Percentiles rank a stretch among this genome's conserved stretches.
Conservation (phyloP, 2,113 vertebrate species). For the Neogobius melanostomus region DNA sequence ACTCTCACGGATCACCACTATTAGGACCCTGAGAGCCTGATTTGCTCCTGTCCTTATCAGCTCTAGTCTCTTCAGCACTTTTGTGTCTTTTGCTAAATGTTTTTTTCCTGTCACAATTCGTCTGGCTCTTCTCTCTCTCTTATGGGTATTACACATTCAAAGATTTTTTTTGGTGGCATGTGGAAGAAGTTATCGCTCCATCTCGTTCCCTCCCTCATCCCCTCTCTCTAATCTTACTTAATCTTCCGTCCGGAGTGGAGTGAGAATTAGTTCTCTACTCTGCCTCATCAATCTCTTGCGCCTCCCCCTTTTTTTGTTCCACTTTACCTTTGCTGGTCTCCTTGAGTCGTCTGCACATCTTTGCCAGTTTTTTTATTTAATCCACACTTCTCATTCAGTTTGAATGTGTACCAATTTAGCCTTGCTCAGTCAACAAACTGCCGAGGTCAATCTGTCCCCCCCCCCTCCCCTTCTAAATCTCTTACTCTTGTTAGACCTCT, state of each 20-base stretch:
- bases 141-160: conserved; percentile 71
- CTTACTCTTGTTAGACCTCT: conserved; percentile 18
- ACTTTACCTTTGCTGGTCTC: conserved; percentile 36
- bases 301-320: conserved; percentile 40
- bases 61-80: conserved; percentile 39
- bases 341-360: conserved; percentile 32
- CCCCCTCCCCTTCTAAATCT: not conserved
- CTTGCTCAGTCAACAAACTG: conserved; percentile 50
- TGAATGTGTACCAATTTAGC: conserved; percentile 40
- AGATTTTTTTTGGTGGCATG: conserved; percentile 68
- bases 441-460: conserved; percentile 45
- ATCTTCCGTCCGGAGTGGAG: conserved; percentile 79
- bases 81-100: conserved; percentile 31
- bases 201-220: conserved; percentile 66
- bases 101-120: conserved; percentile 50
- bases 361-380: conserved; percentile 61
- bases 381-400: conserved; percentile 56
- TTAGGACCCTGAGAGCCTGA: conserved; percentile 60
- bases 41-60: conserved; percentile 58
- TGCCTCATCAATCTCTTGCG: conserved; percentile 75
- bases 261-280: conserved; percentile 82
- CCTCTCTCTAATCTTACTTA: conserved; percentile 78
- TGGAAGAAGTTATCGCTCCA: conserved; percentile 73
- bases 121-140: conserved; percentile 39
- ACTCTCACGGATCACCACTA: conserved; percentile 48